Base-by-base conservation (phyloP, 1,140 invertebrate genomes). In the Apis dorsata region DNA sequence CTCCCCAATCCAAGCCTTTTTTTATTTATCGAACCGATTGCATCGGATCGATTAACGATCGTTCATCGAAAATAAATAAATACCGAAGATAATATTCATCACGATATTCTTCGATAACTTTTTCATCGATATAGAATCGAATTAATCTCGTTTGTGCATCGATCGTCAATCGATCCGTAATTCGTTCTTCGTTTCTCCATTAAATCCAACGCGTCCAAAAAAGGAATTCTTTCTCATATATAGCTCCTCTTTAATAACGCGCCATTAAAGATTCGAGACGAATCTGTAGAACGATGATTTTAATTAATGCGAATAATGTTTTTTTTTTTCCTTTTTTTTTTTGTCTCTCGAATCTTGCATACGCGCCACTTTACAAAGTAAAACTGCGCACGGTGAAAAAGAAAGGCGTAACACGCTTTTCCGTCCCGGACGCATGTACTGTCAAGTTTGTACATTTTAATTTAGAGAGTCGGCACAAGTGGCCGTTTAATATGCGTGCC, bases 371-470 rank as follows among this genome's bases (percentile, higher is more conserved):
- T 59, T 13, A 15, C 66, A 84, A 86, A 72, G 78, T 53, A 80
- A 68, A 81, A 59, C 76, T 57, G 44, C 71, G 78, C 73, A 79
- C 74, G 19, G 62, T 51, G 75, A 66, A 81, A 81, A 81, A 83
- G 62, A 62, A 62, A 49, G 51, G 34, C 65, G 68, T 86, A 70
- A 85, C 68, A 71, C 59, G 60, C 11, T 72, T 76, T 51, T 34
- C 53, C 57, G 28, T 24, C 24, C 65, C 57, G 57, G 72, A 72
- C 59, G 34, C 44, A 69, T 60, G 34, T 51, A 69, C 77, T 65
- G 86, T 87, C 81, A 78, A 80, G 82, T 79, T 78, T 71, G 69
- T 87, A 87, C 78, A 73, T 87, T 87, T 87, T 87, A 86, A 87
- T 87, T 87, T 84, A 87, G 60, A 84, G 79, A 74, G 60, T 55